Conservation (phyloP, 2,797 vertebrate genomes). For the Pangasius mekongensis region DNA sequence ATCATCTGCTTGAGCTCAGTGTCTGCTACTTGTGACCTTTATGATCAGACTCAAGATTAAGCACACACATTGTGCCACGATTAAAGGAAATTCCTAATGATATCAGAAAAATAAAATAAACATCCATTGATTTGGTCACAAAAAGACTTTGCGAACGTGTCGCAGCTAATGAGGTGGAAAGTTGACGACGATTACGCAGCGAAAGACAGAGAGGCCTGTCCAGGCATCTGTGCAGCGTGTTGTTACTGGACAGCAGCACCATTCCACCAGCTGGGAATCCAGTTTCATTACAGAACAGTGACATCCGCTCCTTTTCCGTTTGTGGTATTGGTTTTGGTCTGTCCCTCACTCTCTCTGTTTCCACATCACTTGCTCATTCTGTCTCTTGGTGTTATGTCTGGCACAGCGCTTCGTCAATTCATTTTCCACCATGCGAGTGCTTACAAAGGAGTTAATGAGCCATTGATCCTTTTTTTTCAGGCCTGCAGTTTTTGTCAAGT, state of each 20-base stretch:
- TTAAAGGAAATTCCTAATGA: not conserved
- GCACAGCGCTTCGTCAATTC: not conserved
- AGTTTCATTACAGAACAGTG: not conserved
- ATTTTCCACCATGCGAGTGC: not conserved
- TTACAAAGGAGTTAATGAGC: constrained; percentile 6
- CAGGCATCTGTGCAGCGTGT: not conserved
- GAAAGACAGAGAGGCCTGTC: not conserved
- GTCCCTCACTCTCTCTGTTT: not conserved
- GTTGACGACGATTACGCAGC: not conserved
- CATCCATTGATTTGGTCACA: not conserved
- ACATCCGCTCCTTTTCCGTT: not conserved
- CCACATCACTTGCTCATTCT: not conserved
- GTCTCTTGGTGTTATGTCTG: not conserved
- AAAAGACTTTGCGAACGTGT: not conserved
- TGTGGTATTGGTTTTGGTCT: not conserved
- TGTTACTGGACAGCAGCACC: not conserved
- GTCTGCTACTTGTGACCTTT: not conserved
- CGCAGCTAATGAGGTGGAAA: not conserved
- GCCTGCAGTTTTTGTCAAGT: not conserved
- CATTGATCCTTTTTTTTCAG: not conserved
- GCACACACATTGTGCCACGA: not conserved
- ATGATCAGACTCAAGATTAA: not conserved
- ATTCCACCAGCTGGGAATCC: not conserved
- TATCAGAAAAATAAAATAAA: not conserved
- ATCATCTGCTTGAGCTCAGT: not conserved